Evolutionary conservation across 1,140 invertebrate species (phyloP), one percentile per base, ranked within the genome.

Genomic region (Streblospio benedicti): DNA sequence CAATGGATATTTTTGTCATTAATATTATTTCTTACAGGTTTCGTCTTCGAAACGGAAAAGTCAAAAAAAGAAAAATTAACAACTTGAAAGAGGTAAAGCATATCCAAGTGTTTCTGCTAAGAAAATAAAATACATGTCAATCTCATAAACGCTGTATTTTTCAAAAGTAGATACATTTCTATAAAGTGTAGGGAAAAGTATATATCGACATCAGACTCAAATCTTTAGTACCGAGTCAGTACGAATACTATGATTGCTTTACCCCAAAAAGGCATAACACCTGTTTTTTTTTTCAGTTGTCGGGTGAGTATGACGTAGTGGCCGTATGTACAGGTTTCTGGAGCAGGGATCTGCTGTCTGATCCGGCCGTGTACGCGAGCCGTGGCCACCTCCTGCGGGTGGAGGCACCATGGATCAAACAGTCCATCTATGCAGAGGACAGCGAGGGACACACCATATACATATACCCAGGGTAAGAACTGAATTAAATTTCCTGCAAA

Each of bases 301-400:
- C 56, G n/a, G 65, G 57, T 6, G 49, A 85, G 43, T 92, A 82
- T 71, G 86, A 94, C 75, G 76, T 91, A 2, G 80, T 94, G 28
- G 83, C 96, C 1, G 97, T 96, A 72, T 96, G 93, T 70, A 83
- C 86, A 0, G 93, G 93, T 2, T 77, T 95, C 35, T 88, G 88
- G 6, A 85, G 91, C 9, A 84, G 84, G 70, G 74, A 83, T 64
- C 78, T 97, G 20, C 87, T 87, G 63, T 79, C 83, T 33, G 93
- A 97, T 74, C 69, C 79, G 55, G 81, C 84, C 69, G 68, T 96
- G 18, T 83, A 89, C 33, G 86, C 93, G 0, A 84, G 96, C n/a
- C 57, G 71, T 54, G 93, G 93, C 4, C 93, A 97, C 81, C n/a
- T n/a, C n/a, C n/a, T n/a, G 83, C 52, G 69, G 69, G 63, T 72